These are phyloP conservation scores for Molossus molossus DNA, from an alignment of 2,797 vertebrate species.

Conservation along the genomic window DNA sequence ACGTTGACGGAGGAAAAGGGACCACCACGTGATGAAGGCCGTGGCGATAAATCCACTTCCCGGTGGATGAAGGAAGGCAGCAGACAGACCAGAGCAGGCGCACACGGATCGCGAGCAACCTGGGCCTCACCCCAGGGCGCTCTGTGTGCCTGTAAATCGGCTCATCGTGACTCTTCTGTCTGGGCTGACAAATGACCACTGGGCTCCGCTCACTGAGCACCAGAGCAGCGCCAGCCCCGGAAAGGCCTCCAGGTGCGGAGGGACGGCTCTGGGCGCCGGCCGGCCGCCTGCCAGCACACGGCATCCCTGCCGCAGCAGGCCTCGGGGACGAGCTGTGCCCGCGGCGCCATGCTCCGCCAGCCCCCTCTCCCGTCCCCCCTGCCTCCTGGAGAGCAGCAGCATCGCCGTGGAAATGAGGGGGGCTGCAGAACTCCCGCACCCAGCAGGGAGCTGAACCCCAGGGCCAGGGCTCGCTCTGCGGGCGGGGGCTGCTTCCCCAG, in stretches of 20 bases:
- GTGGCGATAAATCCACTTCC: not conserved
- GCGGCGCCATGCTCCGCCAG: not conserved
- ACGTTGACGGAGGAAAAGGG: not conserved
- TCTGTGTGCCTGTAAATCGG: not conserved
- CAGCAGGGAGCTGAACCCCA: not conserved
- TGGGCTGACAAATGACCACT: not conserved
- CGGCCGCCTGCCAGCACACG: not conserved
- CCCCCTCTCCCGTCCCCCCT: not conserved
- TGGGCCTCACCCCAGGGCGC: not conserved
- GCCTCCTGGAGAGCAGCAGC: not conserved
- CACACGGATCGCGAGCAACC: not conserved
- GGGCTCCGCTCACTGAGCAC: not conserved
- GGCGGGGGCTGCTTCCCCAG: too few relatives aligned
- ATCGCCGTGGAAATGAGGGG: not conserved
- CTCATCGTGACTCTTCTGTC: not conserved
- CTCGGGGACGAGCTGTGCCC: not conserved
- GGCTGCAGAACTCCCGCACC: not conserved
- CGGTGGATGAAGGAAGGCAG: not conserved
- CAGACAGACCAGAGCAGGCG: not conserved
- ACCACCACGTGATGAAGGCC: not conserved
- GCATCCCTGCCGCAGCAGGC: not conserved
- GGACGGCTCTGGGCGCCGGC: not conserved
- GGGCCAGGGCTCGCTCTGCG: fast-evolving
- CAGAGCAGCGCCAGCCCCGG: not conserved
- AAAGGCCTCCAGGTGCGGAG: not conserved